These are phyloP conservation scores for Poeciliopsis prolifica DNA, from an alignment of 2,113 vertebrate genomes.

Conservation along the genomic window DNA sequence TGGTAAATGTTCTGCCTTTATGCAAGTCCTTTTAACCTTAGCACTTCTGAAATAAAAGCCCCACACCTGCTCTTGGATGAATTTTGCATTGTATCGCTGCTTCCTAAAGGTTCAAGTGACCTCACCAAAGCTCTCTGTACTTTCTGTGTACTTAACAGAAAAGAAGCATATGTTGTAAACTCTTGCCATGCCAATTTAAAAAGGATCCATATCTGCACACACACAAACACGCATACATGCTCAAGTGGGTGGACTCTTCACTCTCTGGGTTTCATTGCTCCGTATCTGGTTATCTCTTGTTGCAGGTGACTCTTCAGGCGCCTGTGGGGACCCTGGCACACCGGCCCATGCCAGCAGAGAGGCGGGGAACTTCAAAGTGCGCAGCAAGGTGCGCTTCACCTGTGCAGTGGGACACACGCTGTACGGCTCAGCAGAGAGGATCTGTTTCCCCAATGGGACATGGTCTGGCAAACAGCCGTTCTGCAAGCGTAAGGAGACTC, in stretches of 20 bases:
- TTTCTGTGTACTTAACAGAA: constrained; percentile 23
- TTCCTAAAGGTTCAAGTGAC: constrained; percentile 47
- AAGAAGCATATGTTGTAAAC: constrained; percentile 32
- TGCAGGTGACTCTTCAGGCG: constrained; percentile 86
- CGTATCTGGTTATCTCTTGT: constrained; percentile 49
- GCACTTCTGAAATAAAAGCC: background rate
- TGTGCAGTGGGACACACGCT: constrained; percentile 91
- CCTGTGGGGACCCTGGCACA: constrained; percentile 94
- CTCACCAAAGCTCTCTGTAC: constrained; percentile 22
- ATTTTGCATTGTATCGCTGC: constrained; percentile 61
- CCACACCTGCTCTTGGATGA: constrained; percentile 47
- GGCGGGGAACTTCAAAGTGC: constrained; percentile 91
- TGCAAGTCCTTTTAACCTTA: constrained; percentile 17
- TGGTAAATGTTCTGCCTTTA: background rate
- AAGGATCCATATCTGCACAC: constrained; percentile 27
- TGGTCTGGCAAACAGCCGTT: constrained; percentile 96
- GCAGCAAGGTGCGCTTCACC: constrained; percentile 90
- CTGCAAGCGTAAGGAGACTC: constrained; percentile 89
- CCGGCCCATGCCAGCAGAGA: constrained; percentile 92
- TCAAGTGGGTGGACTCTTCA: constrained; percentile 11
- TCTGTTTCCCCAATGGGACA: constrained; percentile 92
- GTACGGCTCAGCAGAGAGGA: constrained; percentile 93
- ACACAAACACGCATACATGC: background rate
- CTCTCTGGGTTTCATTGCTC: constrained; percentile 38
- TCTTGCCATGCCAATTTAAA: constrained; percentile 20